Percentiles rank a stretch among this genome's conserved stretches.
Evolutionary conservation across 2,797 vertebrate genomes (phyloP).

Genomic region (Sebastes diploproa): DNA sequence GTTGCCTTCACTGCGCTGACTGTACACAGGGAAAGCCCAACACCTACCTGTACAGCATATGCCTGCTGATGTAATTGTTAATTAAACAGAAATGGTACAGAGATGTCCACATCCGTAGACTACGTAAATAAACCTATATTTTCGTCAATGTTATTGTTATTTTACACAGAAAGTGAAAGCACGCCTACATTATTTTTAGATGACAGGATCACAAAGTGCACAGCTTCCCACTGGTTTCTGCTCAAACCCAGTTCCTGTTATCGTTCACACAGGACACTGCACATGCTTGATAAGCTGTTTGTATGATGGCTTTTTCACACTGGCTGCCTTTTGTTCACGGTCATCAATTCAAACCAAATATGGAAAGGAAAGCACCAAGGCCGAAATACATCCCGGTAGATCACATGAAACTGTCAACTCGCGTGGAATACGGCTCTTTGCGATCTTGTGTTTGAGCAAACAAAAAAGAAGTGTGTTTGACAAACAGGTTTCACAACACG

Average conservation of each 20-base stretch:
- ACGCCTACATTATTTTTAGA: slow-evolving; percentile 74
- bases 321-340: slow-evolving; percentile 39
- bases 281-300: slow-evolving; percentile 69
- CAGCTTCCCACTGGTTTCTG: slow-evolving; percentile 70
- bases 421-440: background rate
- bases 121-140: slow-evolving; percentile 21
- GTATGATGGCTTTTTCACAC: slow-evolving; percentile 38
- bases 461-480: slow-evolving; percentile 37
- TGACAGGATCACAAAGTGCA: slow-evolving; percentile 65
- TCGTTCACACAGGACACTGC: slow-evolving; percentile 67
- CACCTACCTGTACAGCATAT: background rate
- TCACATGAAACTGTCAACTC: slow-evolving; percentile 47
- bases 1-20: slow-evolving; percentile 5
- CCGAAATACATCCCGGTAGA: slow-evolving; percentile 29
- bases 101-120: slow-evolving; percentile 8
- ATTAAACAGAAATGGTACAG: slow-evolving; percentile 39
- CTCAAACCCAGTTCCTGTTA: slow-evolving; percentile 75
- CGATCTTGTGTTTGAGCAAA: slow-evolving; percentile 23
- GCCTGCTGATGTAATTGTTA: slow-evolving; percentile 29
- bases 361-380: slow-evolving; percentile 40
- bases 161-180: slow-evolving; percentile 28
- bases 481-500: slow-evolving; percentile 21
- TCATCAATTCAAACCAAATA: slow-evolving; percentile 52
- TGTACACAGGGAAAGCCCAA: slow-evolving; percentile 13
- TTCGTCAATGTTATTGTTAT: slow-evolving; percentile 19